Conservation (phyloP, 2,888 invertebrate species). For the Erebia aethiops region DNA sequence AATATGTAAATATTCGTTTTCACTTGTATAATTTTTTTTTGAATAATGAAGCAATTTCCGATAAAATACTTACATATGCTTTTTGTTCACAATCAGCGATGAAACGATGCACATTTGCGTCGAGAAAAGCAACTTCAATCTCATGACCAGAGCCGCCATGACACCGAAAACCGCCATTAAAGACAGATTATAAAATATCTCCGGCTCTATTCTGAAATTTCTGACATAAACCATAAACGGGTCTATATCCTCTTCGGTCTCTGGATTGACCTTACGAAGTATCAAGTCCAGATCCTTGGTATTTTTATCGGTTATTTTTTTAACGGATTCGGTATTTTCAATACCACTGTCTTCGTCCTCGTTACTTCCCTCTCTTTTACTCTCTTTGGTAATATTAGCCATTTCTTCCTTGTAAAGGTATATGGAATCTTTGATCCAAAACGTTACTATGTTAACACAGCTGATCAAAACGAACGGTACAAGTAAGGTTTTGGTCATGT, state of each 20-base stretch:
- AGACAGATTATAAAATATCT: slow-evolving; percentile 86
- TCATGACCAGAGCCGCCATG: slow-evolving; percentile 90
- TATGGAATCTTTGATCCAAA: slow-evolving; percentile 55
- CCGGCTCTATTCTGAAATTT: slow-evolving; percentile 74
- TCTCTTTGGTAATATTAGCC: slow-evolving; percentile 41
- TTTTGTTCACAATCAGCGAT: slow-evolving; percentile 85
- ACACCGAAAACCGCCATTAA: slow-evolving; percentile 87
- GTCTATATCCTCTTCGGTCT: slow-evolving; percentile 37
- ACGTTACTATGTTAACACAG: slow-evolving; percentile 60
- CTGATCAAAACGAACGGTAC: slow-evolving; percentile 82
- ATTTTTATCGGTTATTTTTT: slow-evolving; percentile 25
- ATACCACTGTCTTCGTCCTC: slow-evolving; percentile 81
- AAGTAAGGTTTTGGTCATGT: slow-evolving; percentile 80
- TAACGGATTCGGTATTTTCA: slow-evolving; percentile 71
- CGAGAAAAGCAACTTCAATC: slow-evolving; percentile 89
- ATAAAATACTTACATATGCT: slow-evolving; percentile 57
- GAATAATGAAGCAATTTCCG: too few relatives aligned
- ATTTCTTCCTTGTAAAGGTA: slow-evolving; percentile 35
- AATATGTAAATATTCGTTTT: too few relatives aligned
- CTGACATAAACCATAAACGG: slow-evolving; percentile 54
- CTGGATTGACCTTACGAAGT: slow-evolving; percentile 44
- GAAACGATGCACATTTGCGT: slow-evolving; percentile 90
- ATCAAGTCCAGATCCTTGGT: slow-evolving; percentile 52
- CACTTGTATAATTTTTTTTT: too few relatives aligned
- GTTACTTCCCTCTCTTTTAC: slow-evolving; percentile 48